Conservation (phyloP, 2,888 invertebrate species). For the Platynereis dumerilii region DNA sequence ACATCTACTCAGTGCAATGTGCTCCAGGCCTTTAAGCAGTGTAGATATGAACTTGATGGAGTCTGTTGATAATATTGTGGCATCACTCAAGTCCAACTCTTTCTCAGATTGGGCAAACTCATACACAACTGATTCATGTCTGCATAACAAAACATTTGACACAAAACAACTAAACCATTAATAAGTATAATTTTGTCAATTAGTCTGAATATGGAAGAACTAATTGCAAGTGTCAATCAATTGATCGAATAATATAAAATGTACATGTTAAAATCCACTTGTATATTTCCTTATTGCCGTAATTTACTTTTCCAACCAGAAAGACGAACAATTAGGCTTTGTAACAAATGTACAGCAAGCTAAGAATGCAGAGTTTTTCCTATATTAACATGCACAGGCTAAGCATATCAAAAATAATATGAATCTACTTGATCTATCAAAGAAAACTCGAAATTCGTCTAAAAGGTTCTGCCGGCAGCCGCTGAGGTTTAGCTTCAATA, state of each 20-base stretch:
- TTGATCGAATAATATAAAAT: too few species aligned
- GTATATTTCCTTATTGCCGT: too few species aligned
- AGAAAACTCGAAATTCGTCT: slow-evolving; percentile 76
- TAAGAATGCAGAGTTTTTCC: too few species aligned
- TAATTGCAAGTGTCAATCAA: too few species aligned
- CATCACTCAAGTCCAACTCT: slow-evolving; percentile 89
- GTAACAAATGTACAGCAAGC: too few species aligned
- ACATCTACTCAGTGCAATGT: slow-evolving; percentile 73
- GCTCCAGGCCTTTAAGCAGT: slow-evolving; percentile 68
- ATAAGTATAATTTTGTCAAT: not conserved
- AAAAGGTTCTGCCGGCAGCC: slow-evolving; percentile 80
- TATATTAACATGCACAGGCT: too few species aligned
- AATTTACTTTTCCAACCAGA: too few species aligned
- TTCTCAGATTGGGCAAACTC: slow-evolving; percentile 76
- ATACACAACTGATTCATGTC: slow-evolving; percentile 73
- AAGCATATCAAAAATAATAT: too few species aligned
- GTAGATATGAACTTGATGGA: slow-evolving; percentile 70
- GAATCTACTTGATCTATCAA: too few species aligned
- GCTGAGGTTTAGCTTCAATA: slow-evolving; percentile 80
- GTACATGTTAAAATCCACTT: too few species aligned
- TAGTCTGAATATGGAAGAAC: too few species aligned
- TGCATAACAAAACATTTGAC: slow-evolving; percentile 62
- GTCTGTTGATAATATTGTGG: slow-evolving; percentile 73
- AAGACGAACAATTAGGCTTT: too few species aligned
- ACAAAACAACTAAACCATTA: not conserved